Conservation (phyloP, 2,888 invertebrate genomes). For the Dasypogon diadema region DNA sequence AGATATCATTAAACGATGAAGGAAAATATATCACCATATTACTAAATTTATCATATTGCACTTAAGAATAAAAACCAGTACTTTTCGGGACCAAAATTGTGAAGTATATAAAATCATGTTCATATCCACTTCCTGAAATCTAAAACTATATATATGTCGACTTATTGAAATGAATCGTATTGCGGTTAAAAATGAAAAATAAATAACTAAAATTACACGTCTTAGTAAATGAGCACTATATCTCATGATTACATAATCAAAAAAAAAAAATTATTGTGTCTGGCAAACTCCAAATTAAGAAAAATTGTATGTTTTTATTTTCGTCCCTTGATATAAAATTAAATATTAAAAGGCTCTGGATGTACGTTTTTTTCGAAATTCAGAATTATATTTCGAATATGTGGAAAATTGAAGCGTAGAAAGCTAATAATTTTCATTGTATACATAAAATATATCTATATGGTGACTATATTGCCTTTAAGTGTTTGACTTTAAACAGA, state of each 20-base stretch:
- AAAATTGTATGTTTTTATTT: conserved; percentile 11
- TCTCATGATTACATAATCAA: conserved; percentile 42
- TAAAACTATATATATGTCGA: conserved; percentile 17
- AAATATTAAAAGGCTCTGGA: conserved; percentile 28
- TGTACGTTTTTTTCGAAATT: conserved; percentile 24
- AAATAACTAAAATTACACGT: conserved; percentile 37
- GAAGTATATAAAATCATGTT: conserved; percentile 36
- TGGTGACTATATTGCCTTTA: conserved; percentile 57
- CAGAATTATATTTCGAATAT: conserved; percentile 31
- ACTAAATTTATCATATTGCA: conserved; percentile 36
- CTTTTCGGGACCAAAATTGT: conserved; percentile 50
- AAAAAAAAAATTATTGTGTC: conserved; percentile 19
- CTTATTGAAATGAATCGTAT: not conserved
- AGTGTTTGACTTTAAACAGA: conserved; percentile 55
- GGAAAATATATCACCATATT: conserved; percentile 43
- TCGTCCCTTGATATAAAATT: conserved; percentile 16
- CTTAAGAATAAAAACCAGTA: conserved; percentile 38
- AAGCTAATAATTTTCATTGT: conserved; percentile 49
- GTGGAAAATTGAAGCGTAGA: conserved; percentile 14
- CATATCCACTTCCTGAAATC: conserved; percentile 47
- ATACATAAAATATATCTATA: conserved; percentile 52
- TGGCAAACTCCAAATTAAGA: conserved; percentile 17
- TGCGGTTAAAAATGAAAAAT: conserved; percentile 14
- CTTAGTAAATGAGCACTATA: conserved; percentile 38
- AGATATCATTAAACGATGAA: conserved; percentile 10